Conservation (phyloP, 2,888 invertebrate genomes). For the Antitype chi region DNA sequence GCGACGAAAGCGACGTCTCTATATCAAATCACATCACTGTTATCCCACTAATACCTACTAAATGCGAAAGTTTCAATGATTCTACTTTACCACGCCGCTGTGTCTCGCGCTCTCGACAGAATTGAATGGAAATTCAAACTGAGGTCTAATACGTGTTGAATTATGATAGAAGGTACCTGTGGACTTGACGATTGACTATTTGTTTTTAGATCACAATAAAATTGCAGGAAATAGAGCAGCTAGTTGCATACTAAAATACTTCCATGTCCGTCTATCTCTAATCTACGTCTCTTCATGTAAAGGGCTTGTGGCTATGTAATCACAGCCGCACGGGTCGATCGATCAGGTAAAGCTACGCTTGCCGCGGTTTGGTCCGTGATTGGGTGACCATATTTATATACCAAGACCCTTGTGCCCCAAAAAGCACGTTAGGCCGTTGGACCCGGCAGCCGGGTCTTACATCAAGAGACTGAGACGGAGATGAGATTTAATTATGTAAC, state of each 20-base stretch:
- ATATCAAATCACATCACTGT: constrained; percentile 42
- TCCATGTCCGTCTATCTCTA: constrained; percentile 16
- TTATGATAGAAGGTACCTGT: neutral
- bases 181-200: neutral
- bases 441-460: too few species aligned
- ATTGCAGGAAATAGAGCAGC: neutral
- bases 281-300: too few species aligned
- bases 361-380: too few species aligned
- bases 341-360: too few species aligned
- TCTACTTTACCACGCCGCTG: constrained; percentile 39
- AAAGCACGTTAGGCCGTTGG: too few species aligned
- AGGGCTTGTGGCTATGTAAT: too few species aligned
- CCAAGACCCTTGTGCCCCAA: too few species aligned
- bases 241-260: neutral
- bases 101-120: constrained; percentile 40
- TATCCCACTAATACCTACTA: constrained; percentile 35
- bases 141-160: constrained; percentile 3
- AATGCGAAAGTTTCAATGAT: constrained; percentile 57
- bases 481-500: neutral
- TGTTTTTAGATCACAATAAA: neutral
- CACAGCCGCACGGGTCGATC: too few species aligned
- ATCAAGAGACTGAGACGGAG: too few species aligned
- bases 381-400: too few species aligned
- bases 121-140: constrained; percentile 32
- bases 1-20: constrained; percentile 45